Evolutionary conservation across 1,140 invertebrate species (phyloP).

Genomic region (Drosophila seguyi): DNA sequence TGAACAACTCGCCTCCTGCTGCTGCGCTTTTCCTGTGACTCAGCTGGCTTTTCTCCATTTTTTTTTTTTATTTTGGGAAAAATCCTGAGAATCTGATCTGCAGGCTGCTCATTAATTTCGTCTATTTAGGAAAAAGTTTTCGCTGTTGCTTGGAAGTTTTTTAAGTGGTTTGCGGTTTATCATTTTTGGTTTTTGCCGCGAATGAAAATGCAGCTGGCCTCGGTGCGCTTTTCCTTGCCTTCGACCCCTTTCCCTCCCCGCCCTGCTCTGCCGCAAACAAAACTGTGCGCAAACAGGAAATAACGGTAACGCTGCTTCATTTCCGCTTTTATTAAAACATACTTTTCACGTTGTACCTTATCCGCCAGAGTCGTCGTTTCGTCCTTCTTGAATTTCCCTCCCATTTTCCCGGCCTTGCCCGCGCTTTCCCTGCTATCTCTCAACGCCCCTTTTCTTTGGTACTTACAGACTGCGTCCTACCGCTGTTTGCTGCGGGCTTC

Average conservation of each 20-base stretch:
- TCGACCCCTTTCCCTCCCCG: not conserved
- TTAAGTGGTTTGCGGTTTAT: constrained; percentile 80
- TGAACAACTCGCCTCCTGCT: not conserved
- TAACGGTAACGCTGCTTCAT: constrained; percentile 83
- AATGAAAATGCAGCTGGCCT: constrained; percentile 66
- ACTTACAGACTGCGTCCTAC: constrained; percentile 19
- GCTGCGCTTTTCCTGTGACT: constrained; percentile 2
- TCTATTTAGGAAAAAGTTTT: constrained; percentile 73
- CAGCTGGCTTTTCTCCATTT: not conserved
- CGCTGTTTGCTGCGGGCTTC: constrained; percentile 43
- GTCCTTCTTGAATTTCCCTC: constrained; percentile 18
- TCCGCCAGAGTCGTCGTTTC: constrained; percentile 49
- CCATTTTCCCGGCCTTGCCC: not conserved
- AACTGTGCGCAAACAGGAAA: constrained; percentile 80
- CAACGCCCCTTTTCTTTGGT: constrained; percentile 11
- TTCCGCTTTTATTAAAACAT: constrained; percentile 84
- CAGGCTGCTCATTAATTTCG: constrained; percentile 73
- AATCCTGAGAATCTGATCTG: constrained; percentile 13
- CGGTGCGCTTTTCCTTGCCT: constrained; percentile 8
- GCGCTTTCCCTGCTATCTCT: not conserved
- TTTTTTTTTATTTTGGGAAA: not conserved
- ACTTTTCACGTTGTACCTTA: constrained; percentile 81
- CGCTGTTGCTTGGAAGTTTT: constrained; percentile 61
- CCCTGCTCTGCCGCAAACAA: constrained; percentile 55
- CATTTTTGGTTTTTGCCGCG: constrained; percentile 54